Conservation (phyloP, 2,797 vertebrate species). For the Artibeus lituratus region DNA sequence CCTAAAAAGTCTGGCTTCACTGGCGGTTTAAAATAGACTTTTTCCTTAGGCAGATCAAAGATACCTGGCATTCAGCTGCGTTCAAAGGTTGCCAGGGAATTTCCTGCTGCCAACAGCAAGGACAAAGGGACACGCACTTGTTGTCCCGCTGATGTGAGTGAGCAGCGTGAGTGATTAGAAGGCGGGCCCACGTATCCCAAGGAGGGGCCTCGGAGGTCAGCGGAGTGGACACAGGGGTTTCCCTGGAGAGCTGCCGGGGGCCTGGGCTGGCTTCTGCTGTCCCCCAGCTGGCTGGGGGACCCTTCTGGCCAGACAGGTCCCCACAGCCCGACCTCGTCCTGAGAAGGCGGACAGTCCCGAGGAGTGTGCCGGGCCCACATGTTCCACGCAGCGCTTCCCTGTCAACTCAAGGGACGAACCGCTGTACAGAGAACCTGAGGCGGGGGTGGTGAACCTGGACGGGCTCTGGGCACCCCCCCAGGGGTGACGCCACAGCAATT, state of each 20-base stretch:
- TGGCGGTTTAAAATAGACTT: constrained; percentile 58
- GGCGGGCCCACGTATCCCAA: accelerated
- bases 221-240: accelerated
- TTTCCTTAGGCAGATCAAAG: constrained; percentile 50
- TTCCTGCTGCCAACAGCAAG: constrained; percentile 32
- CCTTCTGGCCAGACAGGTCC: not conserved
- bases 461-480: accelerated
- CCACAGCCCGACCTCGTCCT: not conserved
- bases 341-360: not conserved
- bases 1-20: not conserved
- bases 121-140: constrained; percentile 10
- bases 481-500: not conserved
- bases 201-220: accelerated
- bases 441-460: accelerated
- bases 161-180: not conserved
- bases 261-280: not conserved
- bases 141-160: not conserved
- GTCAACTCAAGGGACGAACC: not conserved
- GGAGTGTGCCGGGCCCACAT: accelerated
- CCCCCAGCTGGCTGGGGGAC: not conserved
- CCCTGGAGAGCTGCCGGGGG: accelerated
- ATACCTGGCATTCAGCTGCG: not conserved
- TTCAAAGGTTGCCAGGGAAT: constrained; percentile 43
- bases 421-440: not conserved
- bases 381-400: accelerated